phyloP scores from a whole-genome alignment of 2,888 invertebrate genomes.

The Sinhomidia bicolor region DNA sequence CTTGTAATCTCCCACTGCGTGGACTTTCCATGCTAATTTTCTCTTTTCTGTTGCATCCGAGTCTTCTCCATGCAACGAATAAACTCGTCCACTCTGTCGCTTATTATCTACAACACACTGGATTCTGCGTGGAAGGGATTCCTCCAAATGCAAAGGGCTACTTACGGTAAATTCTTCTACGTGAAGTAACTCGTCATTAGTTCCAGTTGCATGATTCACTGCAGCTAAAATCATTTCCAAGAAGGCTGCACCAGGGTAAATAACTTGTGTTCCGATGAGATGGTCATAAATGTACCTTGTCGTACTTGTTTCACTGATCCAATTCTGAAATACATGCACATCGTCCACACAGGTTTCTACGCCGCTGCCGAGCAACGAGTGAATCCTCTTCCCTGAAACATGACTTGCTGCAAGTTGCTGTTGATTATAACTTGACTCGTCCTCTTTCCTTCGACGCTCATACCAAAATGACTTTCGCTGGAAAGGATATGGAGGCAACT shows the following conservation, averaged over 20 bases:
- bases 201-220: too few relatives aligned
- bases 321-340: conserved; percentile 35
- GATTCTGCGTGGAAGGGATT: neutral
- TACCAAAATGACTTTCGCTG: conserved; percentile 59
- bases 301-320: neutral
- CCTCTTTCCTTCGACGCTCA: neutral
- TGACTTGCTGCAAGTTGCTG: neutral
- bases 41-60: neutral
- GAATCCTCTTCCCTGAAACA: neutral
- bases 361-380: conserved; percentile 60
- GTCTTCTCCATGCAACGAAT: too few relatives aligned
- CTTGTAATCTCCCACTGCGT: neutral
- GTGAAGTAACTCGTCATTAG: too few relatives aligned
- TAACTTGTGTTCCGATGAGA: conserved; percentile 46
- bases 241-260: conserved; percentile 66
- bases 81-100: neutral
- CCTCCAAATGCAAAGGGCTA: neutral
- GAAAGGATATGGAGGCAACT: conserved; percentile 52
- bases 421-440: neutral
- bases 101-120: conserved; percentile 18
- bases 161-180: conserved; percentile 15
- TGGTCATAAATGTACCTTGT: conserved; percentile 52
- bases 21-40: neutral
- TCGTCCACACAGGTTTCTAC: neutral
- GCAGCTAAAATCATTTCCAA: conserved; percentile 61